A percentile compares a stretch with the other conserved stretches of the same genome.
phyloP scores from a whole-genome alignment of 2,888 invertebrate species.

The Phengaris alcon region DNA sequence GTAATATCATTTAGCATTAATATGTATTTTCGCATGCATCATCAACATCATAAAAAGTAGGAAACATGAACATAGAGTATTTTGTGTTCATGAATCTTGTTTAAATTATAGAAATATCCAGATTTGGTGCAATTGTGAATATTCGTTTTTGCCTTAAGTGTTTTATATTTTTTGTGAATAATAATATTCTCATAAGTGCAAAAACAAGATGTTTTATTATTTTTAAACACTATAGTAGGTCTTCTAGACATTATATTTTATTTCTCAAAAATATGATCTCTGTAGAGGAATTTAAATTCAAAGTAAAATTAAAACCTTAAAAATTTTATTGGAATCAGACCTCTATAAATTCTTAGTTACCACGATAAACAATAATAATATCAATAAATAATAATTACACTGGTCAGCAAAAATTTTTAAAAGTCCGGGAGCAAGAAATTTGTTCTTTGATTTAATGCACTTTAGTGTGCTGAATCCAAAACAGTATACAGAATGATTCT shows the following conservation, averaged over 20 bases:
- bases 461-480: too few species aligned
- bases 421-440: too few species aligned
- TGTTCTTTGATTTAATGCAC: too few species aligned
- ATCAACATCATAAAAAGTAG: neutral
- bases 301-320: neutral
- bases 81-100: neutral
- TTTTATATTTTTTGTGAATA: slow-evolving; percentile 49
- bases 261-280: slow-evolving; percentile 42
- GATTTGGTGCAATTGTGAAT: slow-evolving; percentile 5
- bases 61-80: neutral
- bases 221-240: slow-evolving; percentile 1
- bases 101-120: slow-evolving; percentile 35
- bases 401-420: too few species aligned
- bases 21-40: neutral
- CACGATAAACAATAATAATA: slow-evolving; percentile 44
- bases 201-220: neutral
- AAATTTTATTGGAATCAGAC: slow-evolving; percentile 16
- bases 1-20: neutral
- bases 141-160: slow-evolving; percentile 36
- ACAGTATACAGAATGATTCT: too few species aligned
- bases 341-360: slow-evolving; percentile 59
- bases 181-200: slow-evolving; percentile 1
- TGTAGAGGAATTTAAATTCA: slow-evolving; percentile 36
- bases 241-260: slow-evolving; percentile 7
- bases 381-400: slow-evolving; percentile 26